Evolutionary conservation across 1,140 invertebrate genomes (phyloP), one percentile per base, ranked within the genome.

Genomic region (Dryas iulia): DNA sequence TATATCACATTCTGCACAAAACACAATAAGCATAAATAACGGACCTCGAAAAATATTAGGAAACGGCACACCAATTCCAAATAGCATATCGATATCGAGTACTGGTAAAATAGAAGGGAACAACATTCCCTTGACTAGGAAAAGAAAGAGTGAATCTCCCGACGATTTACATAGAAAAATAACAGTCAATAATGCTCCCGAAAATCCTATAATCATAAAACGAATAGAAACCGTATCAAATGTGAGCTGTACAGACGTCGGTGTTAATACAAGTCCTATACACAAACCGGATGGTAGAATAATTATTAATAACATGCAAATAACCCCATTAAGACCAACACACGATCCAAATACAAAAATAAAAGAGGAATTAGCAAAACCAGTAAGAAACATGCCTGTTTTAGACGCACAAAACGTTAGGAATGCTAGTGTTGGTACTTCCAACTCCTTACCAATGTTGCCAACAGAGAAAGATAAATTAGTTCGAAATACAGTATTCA

Each of bases 81-180:
- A 69, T 59, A 60, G 24, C 11, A 47, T 59, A 33, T 56, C 31
- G 25, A 59, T 66, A 56, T 47, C 72, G 21, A 77, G 73, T 64
- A 72, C 71, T 33, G 57, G 59, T 12, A 71, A 80, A 71, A 53
- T 65, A 54, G 74, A 81, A 66, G 54, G 61, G 3, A 54, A 53
- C 8, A 69, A 26, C 26, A 33, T 66, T 18, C 8, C 56, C 26
- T 53, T 69, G 11, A 85, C 79, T 54, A 85, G 84, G 66, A 90
- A 89, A 76, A 80, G 87, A 76, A 90, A 90, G 75, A 89, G 86
- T 35, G 86, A 90, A 77, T 90, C 86, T 5, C 87, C 87, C 4
- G 87, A 89, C 67, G 85, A 87, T 26, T 66, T 79, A 24, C 76
- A 80, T 60, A 86, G 80, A 23, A 89, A 87, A 69, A 68, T 87